Conservation (phyloP, 2,888 invertebrate species). For the Palloptera scutellata region DNA sequence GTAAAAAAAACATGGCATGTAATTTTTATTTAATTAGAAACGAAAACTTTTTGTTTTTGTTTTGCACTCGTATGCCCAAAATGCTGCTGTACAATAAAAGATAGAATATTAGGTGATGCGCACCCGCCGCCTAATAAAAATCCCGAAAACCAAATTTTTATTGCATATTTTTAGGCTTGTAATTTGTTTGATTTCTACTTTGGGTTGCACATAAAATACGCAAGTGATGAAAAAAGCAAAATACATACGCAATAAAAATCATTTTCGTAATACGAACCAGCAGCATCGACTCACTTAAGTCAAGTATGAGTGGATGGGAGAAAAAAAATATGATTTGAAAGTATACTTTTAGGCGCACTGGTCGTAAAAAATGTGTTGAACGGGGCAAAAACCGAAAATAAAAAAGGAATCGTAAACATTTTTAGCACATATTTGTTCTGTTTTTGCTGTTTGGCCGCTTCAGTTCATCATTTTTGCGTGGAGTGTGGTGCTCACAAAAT, state of each 20-base stretch:
- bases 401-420: constrained; percentile 27
- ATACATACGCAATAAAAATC: not conserved
- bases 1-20: not conserved
- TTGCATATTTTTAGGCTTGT: constrained; percentile 50
- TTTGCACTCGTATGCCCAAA: not conserved
- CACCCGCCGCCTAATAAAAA: constrained; percentile 1
- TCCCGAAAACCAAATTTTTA: constrained; percentile 42
- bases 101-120: too few species aligned
- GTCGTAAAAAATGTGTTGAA: constrained; percentile 18
- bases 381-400: constrained; percentile 1
- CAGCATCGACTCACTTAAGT: too few species aligned
- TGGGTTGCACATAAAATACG: constrained; percentile 4
- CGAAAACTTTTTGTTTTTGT: constrained; percentile 28
- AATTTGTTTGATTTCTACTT: constrained; percentile 37
- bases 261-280: constrained; percentile 10
- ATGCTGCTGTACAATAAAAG: not conserved
- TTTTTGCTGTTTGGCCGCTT: not conserved
- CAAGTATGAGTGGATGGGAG: not conserved
- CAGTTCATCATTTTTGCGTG: not conserved
- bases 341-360: constrained; percentile 24
- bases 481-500: constrained; percentile 7
- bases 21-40: constrained; percentile 56
- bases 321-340: not conserved
- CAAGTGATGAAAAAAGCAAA: not conserved
- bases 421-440: not conserved